A percentile compares a stretch with the other conserved stretches of the same genome.
phyloP scores from a whole-genome alignment of 2,113 vertebrate genomes.

The Rhabdornis inornatus region DNA sequence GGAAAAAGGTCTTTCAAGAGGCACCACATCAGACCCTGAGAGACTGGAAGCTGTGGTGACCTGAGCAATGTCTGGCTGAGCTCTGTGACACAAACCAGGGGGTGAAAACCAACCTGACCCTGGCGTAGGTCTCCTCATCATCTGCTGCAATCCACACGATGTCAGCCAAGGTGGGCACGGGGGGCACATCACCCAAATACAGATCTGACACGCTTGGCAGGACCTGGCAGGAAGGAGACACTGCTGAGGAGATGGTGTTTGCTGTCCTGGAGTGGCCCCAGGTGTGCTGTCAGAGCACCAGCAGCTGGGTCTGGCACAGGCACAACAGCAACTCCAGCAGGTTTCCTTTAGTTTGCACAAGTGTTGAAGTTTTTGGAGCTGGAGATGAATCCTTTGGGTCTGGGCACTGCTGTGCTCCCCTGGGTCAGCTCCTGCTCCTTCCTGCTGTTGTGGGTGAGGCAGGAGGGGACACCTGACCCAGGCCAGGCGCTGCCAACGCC shows the following conservation, averaged over 20 bases:
- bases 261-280: neutral
- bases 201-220: slow-evolving; percentile 84
- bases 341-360: accelerated
- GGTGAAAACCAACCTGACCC: slow-evolving; percentile 81
- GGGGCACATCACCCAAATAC: slow-evolving; percentile 79
- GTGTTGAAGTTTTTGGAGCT: accelerated
- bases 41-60: neutral
- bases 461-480: neutral
- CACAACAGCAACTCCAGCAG: neutral
- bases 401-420: neutral
- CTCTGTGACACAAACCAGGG: neutral
- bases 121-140: slow-evolving; percentile 94
- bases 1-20: neutral
- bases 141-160: slow-evolving; percentile 98
- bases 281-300: neutral
- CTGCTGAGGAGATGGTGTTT: accelerated
- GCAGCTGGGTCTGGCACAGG: neutral
- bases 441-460: neutral
- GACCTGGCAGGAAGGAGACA: slow-evolving; percentile 67
- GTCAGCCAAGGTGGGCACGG: slow-evolving; percentile 93
- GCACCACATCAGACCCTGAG: neutral
- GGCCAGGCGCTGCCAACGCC: neutral
- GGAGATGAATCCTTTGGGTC: accelerated
- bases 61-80: neutral
- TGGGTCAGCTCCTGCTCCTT: neutral